Evolutionary conservation across 2,797 vertebrate genomes (phyloP), one percentile per base, ranked within the genome.

Genomic region (Acanthis flammea): DNA sequence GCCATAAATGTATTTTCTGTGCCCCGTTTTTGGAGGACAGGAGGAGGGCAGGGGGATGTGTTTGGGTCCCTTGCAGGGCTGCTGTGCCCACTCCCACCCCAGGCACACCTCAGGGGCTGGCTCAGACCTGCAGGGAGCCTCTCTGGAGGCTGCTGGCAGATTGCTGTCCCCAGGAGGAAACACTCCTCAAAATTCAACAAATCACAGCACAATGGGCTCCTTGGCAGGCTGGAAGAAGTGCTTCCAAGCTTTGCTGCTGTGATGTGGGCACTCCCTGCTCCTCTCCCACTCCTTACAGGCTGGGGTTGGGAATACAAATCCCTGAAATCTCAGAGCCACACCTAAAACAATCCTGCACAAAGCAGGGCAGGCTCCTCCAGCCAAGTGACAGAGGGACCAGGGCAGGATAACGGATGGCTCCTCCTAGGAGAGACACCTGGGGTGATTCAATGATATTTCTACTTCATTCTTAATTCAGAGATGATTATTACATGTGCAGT

Each of bases 391-490:
- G 7, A 95, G 81, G 70, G 74, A 10, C 39, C 57, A 51, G 0
- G 0, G 3, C 31, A 37, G 31, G 41, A n/a, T 66, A 96, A 95
- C 9, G 48, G 76, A 94, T 95, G 72, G 76, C 58, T 72, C 61
- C 25, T 72, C 57, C 58, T 62, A 24, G 42, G 19, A 72, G 58
- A 92, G 93, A 94, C 79, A 92, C 57, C 91, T 92, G 77, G 82
- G 87, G 61, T 94, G 88, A 96, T 92, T 94, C 94, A 95, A 77
- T n/a, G 68, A 22, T 94, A 94, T 88, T 94, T 90, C 90, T 86
- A 91, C 65, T 90, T 94, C 85, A 88, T 96, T 83, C 82, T 62
- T 96, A 96, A 96, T 96, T 94, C 90, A 93, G 74, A 92, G 62
- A 75, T 88, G 91, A 90, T 94, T 90, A 96, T 90, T 86, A 90